phyloP scores from a whole-genome alignment of 2,113 vertebrate genomes.

The Spea multiplicata region DNA sequence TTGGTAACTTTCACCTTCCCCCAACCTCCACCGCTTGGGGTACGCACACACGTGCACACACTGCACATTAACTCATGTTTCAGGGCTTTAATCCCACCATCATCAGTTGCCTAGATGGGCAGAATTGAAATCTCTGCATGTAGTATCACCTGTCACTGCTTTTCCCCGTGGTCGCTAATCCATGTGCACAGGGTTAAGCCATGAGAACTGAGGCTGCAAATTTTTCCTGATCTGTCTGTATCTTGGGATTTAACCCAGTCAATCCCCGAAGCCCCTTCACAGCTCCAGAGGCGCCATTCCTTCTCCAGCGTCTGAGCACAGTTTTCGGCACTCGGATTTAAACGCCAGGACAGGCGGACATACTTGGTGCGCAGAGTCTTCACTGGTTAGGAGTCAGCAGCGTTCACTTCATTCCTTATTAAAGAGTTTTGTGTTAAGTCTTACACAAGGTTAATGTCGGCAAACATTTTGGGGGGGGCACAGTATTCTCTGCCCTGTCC shows the following conservation, averaged over 20 bases:
- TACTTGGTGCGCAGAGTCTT: neutral
- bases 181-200: constrained; percentile 48
- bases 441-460: too few relatives aligned
- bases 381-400: constrained; percentile 1
- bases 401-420: too few relatives aligned
- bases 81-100: constrained; percentile 48
- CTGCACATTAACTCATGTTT: constrained; percentile 48
- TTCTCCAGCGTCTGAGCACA: constrained; percentile 45
- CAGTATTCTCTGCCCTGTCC: too few relatives aligned
- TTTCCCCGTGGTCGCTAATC: constrained; percentile 46
- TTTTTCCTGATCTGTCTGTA: constrained; percentile 48
- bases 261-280: constrained; percentile 47
- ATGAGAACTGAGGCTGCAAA: constrained; percentile 44
- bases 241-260: constrained; percentile 48
- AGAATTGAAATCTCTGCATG: constrained; percentile 38
- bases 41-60: constrained; percentile 40
- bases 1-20: constrained; percentile 29
- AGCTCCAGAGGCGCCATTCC: constrained; percentile 47
- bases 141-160: constrained; percentile 48
- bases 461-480: too few relatives aligned
- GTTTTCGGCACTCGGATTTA: constrained; percentile 17
- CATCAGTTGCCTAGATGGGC: constrained; percentile 47
- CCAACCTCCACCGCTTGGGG: neutral
- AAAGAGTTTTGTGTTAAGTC: too few relatives aligned
- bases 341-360: constrained; percentile 37